Base-by-base conservation (phyloP, 2,113 vertebrate genomes). In the Ariopsis seemanni region DNA sequence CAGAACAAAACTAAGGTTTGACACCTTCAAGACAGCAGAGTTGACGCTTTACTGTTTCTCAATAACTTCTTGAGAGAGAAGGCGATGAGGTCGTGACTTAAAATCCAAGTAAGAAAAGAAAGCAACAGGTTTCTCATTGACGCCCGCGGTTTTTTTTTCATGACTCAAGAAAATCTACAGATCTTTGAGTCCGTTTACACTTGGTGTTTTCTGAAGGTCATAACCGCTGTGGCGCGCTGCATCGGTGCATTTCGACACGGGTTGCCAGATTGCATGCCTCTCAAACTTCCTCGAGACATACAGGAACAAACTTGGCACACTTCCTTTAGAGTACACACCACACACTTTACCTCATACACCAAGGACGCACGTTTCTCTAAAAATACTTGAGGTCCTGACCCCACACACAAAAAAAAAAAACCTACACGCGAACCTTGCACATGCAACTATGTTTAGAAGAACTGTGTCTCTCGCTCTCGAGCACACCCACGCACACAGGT, bases 401-500 rank as follows among this genome's bases (percentile, higher is more conserved):
- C 27, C 9, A 3, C 1, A 30, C 30, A 62, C 53, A 17, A 1
- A 42, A 18, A 25, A 42, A 42, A 42, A 42, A 42, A 42, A 42
- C 42, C 3, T 9, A 67, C 11, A 53, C 1, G 4, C 18, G 50
- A 17, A 20, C 74, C 10, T 10, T n/a, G 74, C 14, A 80, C n/a
- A 57, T 57, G n/a, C 9, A n/a, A 52, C 48, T 6, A 52, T 14
- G 11, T 52, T 53, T 77, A 77, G 48, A 2, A 4, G 20, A 75
- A 25, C 42, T 25, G 5, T 25, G 14, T 52, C 1, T 27, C 17
- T 34, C 9, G 17, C 27, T 58, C 18, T 30, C 7, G 42, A 34
- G 10, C 85, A 77, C 84, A 75, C 27, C 48, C 69, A 53, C 85
- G 72, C n/a, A 62, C 42, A 57, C 58, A 27, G 42, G 52, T 95